Evolutionary conservation across 2,888 invertebrate genomes (phyloP), one percentile per base, ranked within the genome.

Genomic region (Pollenia amentaria): DNA sequence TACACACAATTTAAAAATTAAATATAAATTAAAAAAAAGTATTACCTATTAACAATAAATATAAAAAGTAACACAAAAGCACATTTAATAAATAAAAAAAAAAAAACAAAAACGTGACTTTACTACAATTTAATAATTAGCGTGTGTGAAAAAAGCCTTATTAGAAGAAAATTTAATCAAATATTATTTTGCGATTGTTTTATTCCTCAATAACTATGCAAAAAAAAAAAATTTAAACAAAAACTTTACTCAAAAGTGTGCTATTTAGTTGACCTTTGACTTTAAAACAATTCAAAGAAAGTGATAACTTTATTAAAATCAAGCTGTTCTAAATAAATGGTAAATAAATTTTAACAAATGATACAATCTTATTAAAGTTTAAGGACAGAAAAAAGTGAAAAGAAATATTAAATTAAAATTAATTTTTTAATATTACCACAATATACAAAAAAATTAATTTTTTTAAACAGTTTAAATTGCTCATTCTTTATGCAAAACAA

Each of bases 101-200:
- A 40, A 46, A 46, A 29, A 4, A 69, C 40, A 75, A 67, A n/a
- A 62, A 65, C 44, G 57, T 85, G 80, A 76, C 48, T 65, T 57
- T 65, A 48, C 42, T 64, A 57, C 55, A 79, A 79, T 75, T 79
- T 55, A 55, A 53, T 51, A 78, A 67, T 67, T 60, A 48, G 14
- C n/a, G 57, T 57, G 64, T 62, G 53, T 57, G 53, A 44, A 70
- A 44, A 53, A 62, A 51, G 2, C 38, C n/a, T n/a, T 55, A 21
- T 18, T 14, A 12, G 14, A 12, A 21, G 11, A 64, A 46, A 46
- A 57, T 42, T 48, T 60, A 69, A 69, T 69, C 8, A 42, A 48
- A 60, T 29, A 51, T 51, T 6, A 6, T 29, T 16, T 51, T 62
- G 16, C 12, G 40, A 3, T 51, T 18, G 14, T 18, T 14, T 16